Evolutionary conservation across 2,113 vertebrate species (phyloP).

Genomic region (Caranx ignobilis): DNA sequence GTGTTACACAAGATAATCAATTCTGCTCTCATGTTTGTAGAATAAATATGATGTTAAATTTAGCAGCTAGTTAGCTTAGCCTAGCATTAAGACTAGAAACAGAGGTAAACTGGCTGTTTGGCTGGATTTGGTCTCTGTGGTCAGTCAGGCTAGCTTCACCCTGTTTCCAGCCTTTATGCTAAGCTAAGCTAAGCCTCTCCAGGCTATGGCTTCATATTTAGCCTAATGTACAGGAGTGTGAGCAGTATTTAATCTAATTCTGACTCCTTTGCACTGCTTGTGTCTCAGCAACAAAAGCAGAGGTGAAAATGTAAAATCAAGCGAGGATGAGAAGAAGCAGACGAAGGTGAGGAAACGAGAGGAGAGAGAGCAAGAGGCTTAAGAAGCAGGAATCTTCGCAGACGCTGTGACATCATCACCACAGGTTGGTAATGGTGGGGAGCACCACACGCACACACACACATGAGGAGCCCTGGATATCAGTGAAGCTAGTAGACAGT

Average conservation of each 20-base stretch:
- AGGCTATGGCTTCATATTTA: background rate
- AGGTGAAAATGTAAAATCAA: background rate
- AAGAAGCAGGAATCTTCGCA: constrained; percentile 28
- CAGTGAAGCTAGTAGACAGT: constrained; percentile 8
- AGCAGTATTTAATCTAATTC: background rate
- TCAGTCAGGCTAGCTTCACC: background rate
- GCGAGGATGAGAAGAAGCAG: background rate
- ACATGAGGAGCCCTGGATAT: background rate
- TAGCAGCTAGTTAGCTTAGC: no score
- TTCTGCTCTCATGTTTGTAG: no score
- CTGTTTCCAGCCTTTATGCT: background rate
- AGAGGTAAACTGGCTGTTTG: no score
- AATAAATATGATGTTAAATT: no score
- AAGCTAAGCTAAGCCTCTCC: background rate
- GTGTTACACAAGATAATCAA: no score
- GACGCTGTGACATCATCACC: constrained; percentile 33
- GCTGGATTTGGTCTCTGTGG: no score
- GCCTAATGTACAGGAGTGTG: background rate
- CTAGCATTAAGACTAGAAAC: no score
- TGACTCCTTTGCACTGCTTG: background rate
- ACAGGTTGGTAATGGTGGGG: constrained; percentile 13
- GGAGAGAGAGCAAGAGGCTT: background rate
- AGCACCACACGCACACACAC: background rate
- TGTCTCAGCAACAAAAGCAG: background rate
- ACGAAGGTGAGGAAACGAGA: background rate